Evolutionary conservation across 2,113 vertebrate species (phyloP), one percentile per base, ranked within the genome.

Genomic region (Albula goreensis): DNA sequence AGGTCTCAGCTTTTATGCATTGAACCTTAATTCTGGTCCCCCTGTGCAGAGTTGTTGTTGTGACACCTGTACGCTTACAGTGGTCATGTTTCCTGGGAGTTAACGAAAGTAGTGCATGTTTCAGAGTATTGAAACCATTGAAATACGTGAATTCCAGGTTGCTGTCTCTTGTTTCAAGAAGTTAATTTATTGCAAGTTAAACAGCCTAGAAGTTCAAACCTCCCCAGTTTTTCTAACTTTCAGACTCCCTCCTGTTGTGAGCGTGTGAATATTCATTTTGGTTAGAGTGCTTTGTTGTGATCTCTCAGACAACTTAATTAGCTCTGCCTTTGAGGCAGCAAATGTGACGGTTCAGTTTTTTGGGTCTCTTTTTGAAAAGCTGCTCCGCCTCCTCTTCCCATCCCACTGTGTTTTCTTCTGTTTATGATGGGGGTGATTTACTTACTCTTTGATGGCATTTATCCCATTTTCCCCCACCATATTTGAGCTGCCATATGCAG

Each of bases 251-350:
- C 3, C 60, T 66, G 60, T 7, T 66, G 15, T 66, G 60, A 66
- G 31, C 22, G 60, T 66, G 60, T 60, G 60, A 19, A 7, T 66
- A 22, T 66, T 66, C 60, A 66, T 66, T 2, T 66, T 66, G 60
- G 17, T 22, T 41, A 41, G 31, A 22, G 60, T 66, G 15, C 19
- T 66, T 66, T 66, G 60, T 66, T 66, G 91, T 89, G 84, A 82
- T 92, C 89, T 90, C 89, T 92, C 91, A 92, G 89, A 86, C 90
- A 87, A 78, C 89, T 90, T 89, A 92, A 94, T 93, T 89, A 92
- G 91, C 85, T 87, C 80, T 78, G 22, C 2, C 60, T 66, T 66
- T 66, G 60, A 66, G 60, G 17, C 60, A 66, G 17, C 2, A 60
- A 66, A 4, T 66, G 17, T 66, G 60, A 66, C 60, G 3, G 56